phyloP scores from a whole-genome alignment of 2,888 invertebrate genomes.

The Agriopis aurantiaria region DNA sequence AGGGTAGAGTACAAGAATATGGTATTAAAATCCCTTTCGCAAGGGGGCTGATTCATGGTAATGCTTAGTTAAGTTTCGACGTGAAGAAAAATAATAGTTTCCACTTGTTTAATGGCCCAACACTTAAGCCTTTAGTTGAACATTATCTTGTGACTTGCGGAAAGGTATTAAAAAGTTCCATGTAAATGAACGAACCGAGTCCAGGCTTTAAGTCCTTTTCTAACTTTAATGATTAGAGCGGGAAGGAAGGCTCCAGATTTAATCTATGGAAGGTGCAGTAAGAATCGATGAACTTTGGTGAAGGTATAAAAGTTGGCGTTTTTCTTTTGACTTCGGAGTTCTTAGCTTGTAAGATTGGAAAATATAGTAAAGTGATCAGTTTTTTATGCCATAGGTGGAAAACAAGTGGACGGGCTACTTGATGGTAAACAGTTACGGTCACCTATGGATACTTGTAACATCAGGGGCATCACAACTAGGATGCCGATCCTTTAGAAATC shows the following conservation, averaged over 20 bases:
- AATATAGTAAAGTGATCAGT: conserved; percentile 3
- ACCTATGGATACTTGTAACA: too few species aligned
- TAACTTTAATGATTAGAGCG: conserved; percentile 43
- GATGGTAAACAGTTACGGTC: too few species aligned
- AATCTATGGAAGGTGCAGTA: conserved; percentile 35
- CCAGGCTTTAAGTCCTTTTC: conserved; percentile 46
- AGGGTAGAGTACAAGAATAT: too few species aligned
- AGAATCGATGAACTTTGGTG: conserved; percentile 23
- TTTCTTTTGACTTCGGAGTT: conserved; percentile 19
- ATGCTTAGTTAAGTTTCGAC: too few species aligned
- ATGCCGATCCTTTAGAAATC: too few species aligned
- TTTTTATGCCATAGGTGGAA: too few species aligned
- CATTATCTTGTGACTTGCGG: conserved; percentile 58
- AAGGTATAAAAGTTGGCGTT: conserved; percentile 22
- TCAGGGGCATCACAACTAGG: too few species aligned
- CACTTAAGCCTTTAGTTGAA: conserved; percentile 56
- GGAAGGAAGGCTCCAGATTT: conserved; percentile 28
- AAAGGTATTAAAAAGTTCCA: conserved; percentile 59
- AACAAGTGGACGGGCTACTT: too few species aligned
- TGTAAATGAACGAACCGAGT: conserved; percentile 59
- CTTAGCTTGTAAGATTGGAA: conserved; percentile 16
- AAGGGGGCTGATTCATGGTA: too few species aligned
- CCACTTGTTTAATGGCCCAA: conserved; percentile 23
- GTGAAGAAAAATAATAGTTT: too few species aligned
- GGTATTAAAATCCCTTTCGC: too few species aligned